Conservation (phyloP, 2,888 invertebrate genomes). For the Galerucella calmariensis region DNA sequence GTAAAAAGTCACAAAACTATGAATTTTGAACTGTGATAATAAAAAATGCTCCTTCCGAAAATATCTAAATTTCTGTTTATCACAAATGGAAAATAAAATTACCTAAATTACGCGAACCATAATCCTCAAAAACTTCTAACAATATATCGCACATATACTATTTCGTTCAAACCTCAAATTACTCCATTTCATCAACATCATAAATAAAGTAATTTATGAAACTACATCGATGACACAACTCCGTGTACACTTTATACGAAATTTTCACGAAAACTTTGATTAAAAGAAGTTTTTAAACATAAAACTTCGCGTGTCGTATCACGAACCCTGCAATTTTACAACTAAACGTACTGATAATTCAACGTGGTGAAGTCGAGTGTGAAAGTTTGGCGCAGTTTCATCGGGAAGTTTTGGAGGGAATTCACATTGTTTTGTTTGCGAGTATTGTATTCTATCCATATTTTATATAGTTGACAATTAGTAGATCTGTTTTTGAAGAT, state of each 20-base stretch:
- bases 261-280: conserved; percentile 20
- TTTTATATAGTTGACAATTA: too few relatives aligned
- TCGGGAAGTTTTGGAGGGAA: not conserved
- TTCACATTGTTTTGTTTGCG: not conserved
- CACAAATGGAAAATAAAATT: too few relatives aligned
- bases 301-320: conserved; percentile 7
- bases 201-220: not conserved
- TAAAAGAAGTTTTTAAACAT: conserved; percentile 4
- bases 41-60: too few relatives aligned
- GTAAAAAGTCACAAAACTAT: too few relatives aligned
- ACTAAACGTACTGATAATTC: conserved; percentile 10
- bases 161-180: conserved; percentile 25
- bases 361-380: conserved; percentile 9
- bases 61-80: too few relatives aligned
- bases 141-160: too few relatives aligned
- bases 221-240: not conserved
- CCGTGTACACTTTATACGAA: not conserved
- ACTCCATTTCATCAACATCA: conserved; percentile 17
- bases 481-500: not conserved
- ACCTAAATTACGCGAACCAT: too few relatives aligned
- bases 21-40: too few relatives aligned
- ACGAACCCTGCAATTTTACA: conserved; percentile 14
- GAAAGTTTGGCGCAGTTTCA: conserved; percentile 14
- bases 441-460: not conserved
- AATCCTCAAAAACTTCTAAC: too few relatives aligned